Base-by-base conservation (phyloP, 2,888 invertebrate species). In the Ommatoiulus sabulosus region DNA sequence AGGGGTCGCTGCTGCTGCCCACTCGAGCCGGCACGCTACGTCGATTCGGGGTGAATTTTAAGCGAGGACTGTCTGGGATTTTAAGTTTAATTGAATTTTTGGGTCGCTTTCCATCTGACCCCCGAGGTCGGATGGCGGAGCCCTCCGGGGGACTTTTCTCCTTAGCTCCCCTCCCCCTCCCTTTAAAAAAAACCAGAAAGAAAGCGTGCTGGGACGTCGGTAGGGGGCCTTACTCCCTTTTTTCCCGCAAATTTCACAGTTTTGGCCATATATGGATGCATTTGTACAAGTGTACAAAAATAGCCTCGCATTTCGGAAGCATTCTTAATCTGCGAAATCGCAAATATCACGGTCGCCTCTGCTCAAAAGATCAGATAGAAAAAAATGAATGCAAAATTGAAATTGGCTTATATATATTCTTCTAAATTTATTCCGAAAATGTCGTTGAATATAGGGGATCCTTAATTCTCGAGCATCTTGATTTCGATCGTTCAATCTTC, bases 31-130 rank as follows among this genome's bases (percentile, higher is more conserved):
- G 8, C 46, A 3, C 46, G 46, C 46, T 46, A 12, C 46, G 12
- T 10, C 46, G 46, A 63, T 6, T 63, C 5, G 63, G 2, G 63
- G 63, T 63, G 63, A 63, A 63, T 63, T 63, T 63, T 63, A 63
- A 63, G n/a, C 63, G 63, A 20, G 63, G 63, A 63, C 63, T 63
- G 63, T 63, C 63, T 63, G 63, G 63, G n/a, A n/a, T 63, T n/a
- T n/a, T 15, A n/a, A n/a, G 4, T 17, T 63, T 63, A 63, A 63
- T 63, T 63, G 63, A 63, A 63, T 17, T 63, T 63, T 63, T 63
- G n/a, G 63, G 63, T 52, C n/a, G 63, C n/a, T 63, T 52, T 63
- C n/a, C 63, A 17, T n/a, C 3, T 63, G n/a, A 63, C 63, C 63
- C n/a, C 63, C 46, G 35, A 35, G 35, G 35, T 35, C 35, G 8